Evolutionary conservation across 2,113 vertebrate species (phyloP).

Genomic region (Chionis minor): DNA sequence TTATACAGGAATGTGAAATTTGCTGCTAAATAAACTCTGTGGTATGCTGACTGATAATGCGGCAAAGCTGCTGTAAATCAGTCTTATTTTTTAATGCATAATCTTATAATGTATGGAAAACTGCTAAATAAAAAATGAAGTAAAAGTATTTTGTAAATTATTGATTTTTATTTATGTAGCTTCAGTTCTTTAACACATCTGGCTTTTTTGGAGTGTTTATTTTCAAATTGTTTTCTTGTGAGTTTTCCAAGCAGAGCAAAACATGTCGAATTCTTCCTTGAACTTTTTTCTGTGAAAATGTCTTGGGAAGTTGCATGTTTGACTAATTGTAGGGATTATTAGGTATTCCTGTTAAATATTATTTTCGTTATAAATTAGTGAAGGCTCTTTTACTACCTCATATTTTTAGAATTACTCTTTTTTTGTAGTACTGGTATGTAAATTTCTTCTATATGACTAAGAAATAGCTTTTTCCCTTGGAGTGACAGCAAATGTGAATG

Average conservation of each 20-base stretch:
- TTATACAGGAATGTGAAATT: slow-evolving; percentile 60
- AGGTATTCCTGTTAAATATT: neutral
- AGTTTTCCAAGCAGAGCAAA: neutral
- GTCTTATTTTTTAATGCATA: neutral
- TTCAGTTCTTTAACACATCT: neutral
- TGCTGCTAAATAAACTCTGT: slow-evolving; percentile 35
- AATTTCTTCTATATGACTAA: neutral
- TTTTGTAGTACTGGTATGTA: neutral
- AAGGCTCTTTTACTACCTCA: neutral
- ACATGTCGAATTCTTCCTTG: neutral
- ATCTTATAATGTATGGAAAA: neutral
- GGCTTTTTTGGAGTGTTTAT: neutral
- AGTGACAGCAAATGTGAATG: neutral
- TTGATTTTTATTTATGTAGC: neutral
- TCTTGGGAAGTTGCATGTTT: neutral
- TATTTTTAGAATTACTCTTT: neutral
- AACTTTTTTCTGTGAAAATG: neutral
- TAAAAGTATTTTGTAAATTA: neutral
- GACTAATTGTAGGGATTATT: neutral
- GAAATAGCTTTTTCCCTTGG: neutral
- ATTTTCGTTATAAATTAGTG: neutral
- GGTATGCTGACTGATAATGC: neutral
- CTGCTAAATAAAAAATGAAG: neutral
- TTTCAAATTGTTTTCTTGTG: neutral
- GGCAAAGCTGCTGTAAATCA: neutral